Conservation (phyloP, 1,140 invertebrate genomes). For the Nebria ingens region DNA sequence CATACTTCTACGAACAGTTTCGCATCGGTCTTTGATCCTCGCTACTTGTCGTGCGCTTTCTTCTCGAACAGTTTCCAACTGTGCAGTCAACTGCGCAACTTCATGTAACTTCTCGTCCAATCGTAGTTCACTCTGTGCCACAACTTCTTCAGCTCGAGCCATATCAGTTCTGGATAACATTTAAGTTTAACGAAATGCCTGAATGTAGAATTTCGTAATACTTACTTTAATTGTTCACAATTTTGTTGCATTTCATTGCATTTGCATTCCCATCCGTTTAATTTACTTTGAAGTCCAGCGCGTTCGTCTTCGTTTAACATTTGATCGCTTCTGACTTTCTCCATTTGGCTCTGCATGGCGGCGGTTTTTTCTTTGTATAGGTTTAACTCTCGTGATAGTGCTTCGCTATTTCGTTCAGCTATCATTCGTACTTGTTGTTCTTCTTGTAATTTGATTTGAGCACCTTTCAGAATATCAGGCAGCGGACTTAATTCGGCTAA, state of each 20-base stretch:
- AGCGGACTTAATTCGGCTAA: slow-evolving; percentile 58
- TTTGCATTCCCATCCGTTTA: slow-evolving; percentile 35
- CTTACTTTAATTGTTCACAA: slow-evolving; percentile 38
- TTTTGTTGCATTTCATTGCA: slow-evolving; percentile 37
- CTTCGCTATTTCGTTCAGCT: slow-evolving; percentile 49
- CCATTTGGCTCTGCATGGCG: slow-evolving; percentile 34
- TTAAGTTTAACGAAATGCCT: not conserved
- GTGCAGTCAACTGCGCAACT: slow-evolving; percentile 47
- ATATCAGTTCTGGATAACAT: slow-evolving; percentile 24
- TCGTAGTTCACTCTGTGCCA: slow-evolving; percentile 41
- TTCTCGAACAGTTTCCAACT: slow-evolving; percentile 55
- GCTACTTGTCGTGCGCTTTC: slow-evolving; percentile 60
- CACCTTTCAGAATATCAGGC: slow-evolving; percentile 60
- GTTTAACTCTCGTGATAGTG: slow-evolving; percentile 45
- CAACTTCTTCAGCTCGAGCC: slow-evolving; percentile 34
- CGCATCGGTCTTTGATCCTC: slow-evolving; percentile 54
- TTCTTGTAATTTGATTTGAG: slow-evolving; percentile 59
- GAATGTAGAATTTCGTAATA: slow-evolving; percentile 31
- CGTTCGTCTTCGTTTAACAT: slow-evolving; percentile 33
- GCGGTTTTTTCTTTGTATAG: slow-evolving; percentile 41
- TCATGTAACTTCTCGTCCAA: slow-evolving; percentile 45
- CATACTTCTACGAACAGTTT: slow-evolving; percentile 44
- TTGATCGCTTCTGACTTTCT: slow-evolving; percentile 23
- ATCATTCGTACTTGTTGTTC: slow-evolving; percentile 51
- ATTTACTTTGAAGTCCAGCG: slow-evolving; percentile 26